These are phyloP conservation scores for Frankliniella fusca DNA, from an alignment of 2,888 invertebrate species.

Conservation along the genomic window DNA sequence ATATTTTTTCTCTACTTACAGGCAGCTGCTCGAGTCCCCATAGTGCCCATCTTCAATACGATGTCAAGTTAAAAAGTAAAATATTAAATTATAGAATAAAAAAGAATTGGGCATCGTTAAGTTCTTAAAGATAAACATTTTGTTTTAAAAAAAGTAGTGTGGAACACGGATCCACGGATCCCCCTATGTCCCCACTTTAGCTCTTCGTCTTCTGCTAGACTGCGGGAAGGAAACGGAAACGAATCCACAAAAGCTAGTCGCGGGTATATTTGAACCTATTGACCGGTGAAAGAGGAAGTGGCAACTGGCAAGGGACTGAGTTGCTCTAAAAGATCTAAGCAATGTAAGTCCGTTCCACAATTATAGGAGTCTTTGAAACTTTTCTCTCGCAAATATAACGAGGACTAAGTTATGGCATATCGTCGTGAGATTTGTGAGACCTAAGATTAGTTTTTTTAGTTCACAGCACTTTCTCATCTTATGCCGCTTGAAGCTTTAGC, in stretches of 20 bases:
- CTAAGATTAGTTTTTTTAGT: neutral
- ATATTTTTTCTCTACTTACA: conserved; percentile 61
- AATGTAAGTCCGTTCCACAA: neutral
- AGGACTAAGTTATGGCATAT: too few relatives aligned
- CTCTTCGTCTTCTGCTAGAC: conserved; percentile 20
- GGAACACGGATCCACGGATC: neutral
- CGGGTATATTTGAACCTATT: neutral
- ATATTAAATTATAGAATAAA: neutral
- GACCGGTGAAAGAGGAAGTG: too few relatives aligned
- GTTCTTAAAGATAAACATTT: neutral
- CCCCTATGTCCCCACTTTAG: conserved; percentile 4
- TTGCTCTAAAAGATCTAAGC: too few relatives aligned
- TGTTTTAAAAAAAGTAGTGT: neutral
- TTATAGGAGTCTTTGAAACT: neutral
- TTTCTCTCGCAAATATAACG: too few relatives aligned
- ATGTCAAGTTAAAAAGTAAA: conserved; percentile 5
- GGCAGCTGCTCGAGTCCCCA: conserved; percentile 91
- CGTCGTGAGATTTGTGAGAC: too few relatives aligned
- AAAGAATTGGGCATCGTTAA: conserved; percentile 2
- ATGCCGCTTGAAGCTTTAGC: neutral
- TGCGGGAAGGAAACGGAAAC: neutral
- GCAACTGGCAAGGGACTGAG: neutral
- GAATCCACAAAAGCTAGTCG: neutral
- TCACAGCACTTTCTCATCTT: neutral
- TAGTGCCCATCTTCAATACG: conserved; percentile 53